A percentile compares a stretch with the other conserved stretches of the same genome.
Conservation (phyloP, 1,140 invertebrate species). For the Megalopta genalis region DNA sequence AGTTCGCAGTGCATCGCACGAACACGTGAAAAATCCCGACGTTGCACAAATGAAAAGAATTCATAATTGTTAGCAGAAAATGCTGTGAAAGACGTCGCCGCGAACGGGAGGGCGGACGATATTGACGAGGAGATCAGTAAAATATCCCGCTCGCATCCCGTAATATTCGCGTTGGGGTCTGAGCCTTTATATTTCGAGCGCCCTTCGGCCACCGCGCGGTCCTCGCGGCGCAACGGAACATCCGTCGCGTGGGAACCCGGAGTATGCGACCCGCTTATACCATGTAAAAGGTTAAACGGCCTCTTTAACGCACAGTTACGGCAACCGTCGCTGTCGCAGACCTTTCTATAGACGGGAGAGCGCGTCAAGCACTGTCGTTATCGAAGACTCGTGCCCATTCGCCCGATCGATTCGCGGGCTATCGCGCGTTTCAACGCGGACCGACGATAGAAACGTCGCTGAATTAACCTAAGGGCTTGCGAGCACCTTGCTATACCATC, state of each 20-base stretch:
- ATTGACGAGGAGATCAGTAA: background rate
- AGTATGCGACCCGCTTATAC: conserved; percentile 65
- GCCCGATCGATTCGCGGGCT: conserved; percentile 55
- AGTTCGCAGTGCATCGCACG: too few species aligned
- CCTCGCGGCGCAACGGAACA: conserved; percentile 50
- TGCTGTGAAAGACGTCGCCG: background rate
- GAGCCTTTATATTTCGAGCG: background rate
- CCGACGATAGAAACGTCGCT: conserved; percentile 22
- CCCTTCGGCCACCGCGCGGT: background rate
- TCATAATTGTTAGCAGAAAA: background rate
- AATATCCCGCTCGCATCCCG: background rate
- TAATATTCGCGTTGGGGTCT: too few species aligned
- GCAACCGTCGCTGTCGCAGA: conserved; percentile 45
- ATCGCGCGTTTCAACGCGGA: conserved; percentile 40
- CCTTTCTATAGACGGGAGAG: conserved; percentile 63
- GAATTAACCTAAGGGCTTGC: background rate
- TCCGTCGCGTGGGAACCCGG: conserved; percentile 65
- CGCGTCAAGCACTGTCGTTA: conserved; percentile 59
- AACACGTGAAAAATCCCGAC: too few species aligned
- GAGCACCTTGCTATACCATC: too few species aligned
- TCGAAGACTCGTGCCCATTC: conserved; percentile 55
- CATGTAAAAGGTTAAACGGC: conserved; percentile 69
- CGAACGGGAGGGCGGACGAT: background rate
- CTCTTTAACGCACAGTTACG: conserved; percentile 67
- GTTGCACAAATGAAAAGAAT: too few species aligned